Evolutionary conservation across 2,797 vertebrate species (phyloP).

Genomic region (Pantherophis vulpinus): DNA sequence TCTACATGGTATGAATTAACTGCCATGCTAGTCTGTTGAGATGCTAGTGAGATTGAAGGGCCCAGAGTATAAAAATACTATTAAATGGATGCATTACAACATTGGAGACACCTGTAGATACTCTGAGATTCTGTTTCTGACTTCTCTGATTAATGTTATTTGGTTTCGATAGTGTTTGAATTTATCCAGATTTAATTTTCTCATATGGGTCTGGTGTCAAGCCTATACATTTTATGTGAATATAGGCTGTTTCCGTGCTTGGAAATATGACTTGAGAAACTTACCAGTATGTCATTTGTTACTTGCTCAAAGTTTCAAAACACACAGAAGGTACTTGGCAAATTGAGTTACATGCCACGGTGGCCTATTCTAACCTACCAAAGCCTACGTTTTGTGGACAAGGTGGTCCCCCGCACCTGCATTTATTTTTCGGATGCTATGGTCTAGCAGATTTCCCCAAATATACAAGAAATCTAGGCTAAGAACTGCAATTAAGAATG

Average conservation of each 20-base stretch:
- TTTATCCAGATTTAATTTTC: neutral
- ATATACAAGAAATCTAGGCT: neutral
- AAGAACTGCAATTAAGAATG: neutral
- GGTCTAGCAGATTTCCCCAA: neutral
- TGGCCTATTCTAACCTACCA: neutral
- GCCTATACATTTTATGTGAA: neutral
- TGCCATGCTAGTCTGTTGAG: neutral
- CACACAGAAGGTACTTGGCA: neutral
- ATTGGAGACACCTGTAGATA: neutral
- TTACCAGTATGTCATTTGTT: neutral
- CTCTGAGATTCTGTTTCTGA: neutral
- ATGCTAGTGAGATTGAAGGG: neutral
- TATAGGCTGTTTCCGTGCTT: neutral
- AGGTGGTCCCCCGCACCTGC: neutral
- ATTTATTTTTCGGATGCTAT: neutral
- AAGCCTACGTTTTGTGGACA: neutral
- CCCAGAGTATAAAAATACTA: neutral
- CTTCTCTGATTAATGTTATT: neutral
- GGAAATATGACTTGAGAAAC: too few relatives aligned
- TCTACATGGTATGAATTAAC: neutral
- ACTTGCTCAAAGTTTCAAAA: neutral
- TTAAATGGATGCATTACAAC: neutral
- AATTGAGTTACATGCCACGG: neutral
- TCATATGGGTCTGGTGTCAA: neutral
- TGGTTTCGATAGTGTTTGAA: neutral